Percentiles rank a stretch among this genome's conserved stretches.
phyloP scores from a whole-genome alignment of 2,113 vertebrate genomes.

The Riparia riparia region DNA sequence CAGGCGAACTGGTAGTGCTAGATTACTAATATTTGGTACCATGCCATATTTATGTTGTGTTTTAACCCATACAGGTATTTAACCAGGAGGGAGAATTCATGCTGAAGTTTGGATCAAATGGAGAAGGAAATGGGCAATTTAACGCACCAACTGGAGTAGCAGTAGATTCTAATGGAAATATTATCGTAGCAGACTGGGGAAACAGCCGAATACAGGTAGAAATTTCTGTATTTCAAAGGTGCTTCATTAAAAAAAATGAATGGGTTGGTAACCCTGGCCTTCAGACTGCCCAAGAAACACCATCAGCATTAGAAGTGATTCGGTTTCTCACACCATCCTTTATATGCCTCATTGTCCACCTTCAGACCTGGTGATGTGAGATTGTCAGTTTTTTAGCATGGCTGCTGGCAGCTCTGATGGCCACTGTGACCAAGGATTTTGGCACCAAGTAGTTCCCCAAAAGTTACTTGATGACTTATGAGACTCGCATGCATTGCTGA shows the following conservation, averaged over 20 bases:
- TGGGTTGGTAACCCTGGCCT: neutral
- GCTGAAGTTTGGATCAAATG: slow-evolving; percentile 97
- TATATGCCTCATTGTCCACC: neutral
- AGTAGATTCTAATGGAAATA: slow-evolving; percentile 94
- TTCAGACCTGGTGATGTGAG: neutral
- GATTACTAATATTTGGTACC: neutral
- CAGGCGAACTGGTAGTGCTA: neutral
- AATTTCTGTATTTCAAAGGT: neutral
- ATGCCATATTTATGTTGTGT: neutral
- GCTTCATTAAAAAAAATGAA: neutral
- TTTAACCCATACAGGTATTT: slow-evolving; percentile 85
- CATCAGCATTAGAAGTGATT: neutral
- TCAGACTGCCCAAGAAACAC: neutral
- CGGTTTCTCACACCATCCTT: neutral
- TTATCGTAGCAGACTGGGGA: slow-evolving; percentile 98
- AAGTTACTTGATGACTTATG: neutral
- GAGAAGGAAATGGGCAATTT: slow-evolving; percentile 97
- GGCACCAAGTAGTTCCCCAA: neutral
- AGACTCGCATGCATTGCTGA: neutral
- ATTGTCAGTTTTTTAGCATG: neutral
- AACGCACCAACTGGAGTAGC: slow-evolving; percentile 98
- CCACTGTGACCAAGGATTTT: neutral
- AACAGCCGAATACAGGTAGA: slow-evolving; percentile 97
- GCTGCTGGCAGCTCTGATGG: neutral
- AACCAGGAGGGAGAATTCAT: slow-evolving; percentile 96